phyloP scores from a whole-genome alignment of 2,113 vertebrate species.

The Sander vitreus region DNA sequence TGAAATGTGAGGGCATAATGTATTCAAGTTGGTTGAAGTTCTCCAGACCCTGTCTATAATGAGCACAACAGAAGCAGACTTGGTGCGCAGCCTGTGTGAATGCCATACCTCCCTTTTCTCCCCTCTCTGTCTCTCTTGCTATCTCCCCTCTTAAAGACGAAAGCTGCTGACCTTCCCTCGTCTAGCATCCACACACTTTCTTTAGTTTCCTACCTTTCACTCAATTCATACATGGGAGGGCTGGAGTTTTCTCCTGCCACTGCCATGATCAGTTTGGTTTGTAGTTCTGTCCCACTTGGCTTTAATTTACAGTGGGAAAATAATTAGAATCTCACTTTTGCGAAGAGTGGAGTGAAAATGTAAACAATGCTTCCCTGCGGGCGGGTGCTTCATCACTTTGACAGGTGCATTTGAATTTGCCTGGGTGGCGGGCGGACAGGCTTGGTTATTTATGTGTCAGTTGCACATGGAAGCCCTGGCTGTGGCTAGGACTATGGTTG shows the following conservation, averaged over 20 bases:
- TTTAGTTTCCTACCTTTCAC: slow-evolving; percentile 5
- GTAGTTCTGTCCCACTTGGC: slow-evolving; percentile 92
- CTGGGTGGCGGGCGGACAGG: slow-evolving; percentile 97
- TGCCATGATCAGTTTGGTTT: slow-evolving; percentile 81
- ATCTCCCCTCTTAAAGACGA: slow-evolving; percentile 44
- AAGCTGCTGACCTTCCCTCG: slow-evolving; percentile 70
- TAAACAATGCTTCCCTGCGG: slow-evolving; percentile 99
- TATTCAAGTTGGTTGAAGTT: slow-evolving; percentile 76
- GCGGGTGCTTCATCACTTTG: slow-evolving; percentile 99
- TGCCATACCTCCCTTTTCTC: slow-evolving; percentile 1
- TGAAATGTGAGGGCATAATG: slow-evolving; percentile 78
- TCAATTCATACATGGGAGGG: slow-evolving; percentile 40
- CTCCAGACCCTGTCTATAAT: slow-evolving; percentile 68
- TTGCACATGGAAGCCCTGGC: slow-evolving; percentile 94
- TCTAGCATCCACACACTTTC: slow-evolving; percentile 40
- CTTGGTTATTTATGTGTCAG: slow-evolving; percentile 99
- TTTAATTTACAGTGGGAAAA: slow-evolving; percentile 99
- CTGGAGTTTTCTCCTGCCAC: slow-evolving; percentile 52
- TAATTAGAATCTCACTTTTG: slow-evolving; percentile 99
- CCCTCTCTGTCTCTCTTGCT: background rate
- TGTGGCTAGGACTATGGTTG: slow-evolving; percentile 82
- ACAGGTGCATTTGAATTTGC: slow-evolving; percentile 99
- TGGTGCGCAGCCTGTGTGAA: slow-evolving; percentile 35
- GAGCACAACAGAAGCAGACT: slow-evolving; percentile 55
- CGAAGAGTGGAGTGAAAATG: slow-evolving; percentile 99